Evolutionary conservation across 2,888 invertebrate species (phyloP), one percentile per base, ranked within the genome.

Genomic region (Rhimphoctona megacephalus): DNA sequence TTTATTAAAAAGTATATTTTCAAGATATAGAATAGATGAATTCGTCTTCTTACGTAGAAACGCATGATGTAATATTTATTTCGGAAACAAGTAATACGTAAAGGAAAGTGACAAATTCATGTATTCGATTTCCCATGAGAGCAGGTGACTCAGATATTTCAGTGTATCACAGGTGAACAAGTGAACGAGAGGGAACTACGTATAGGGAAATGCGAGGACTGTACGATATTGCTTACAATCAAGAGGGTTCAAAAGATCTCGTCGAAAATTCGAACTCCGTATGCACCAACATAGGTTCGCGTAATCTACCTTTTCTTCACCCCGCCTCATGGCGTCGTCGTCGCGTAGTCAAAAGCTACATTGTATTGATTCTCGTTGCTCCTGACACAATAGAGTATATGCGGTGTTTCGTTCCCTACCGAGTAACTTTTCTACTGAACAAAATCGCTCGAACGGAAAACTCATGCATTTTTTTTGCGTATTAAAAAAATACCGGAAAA

Each of bases 311-410:
- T 36, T 30, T 33, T 43, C 36, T 19, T 1, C 46, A 22, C 19
- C 30, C 33, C 81, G 64, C 43, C 33, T 46, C 81, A 1, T 36
- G 30, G 30, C 73, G 74, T 79, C 69, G 57, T 76, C 46, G 36
- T 54, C 52, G 72, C 30, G 61, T 77, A 43, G 82, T 82, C 78
- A 61, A 83, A 77, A 73, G 80, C 80, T 83, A 39, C 80, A 57
- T 22, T 39, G 76, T 86, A 83, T 83, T 81, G 83, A 86, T 86
- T 81, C 73, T 86, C 78, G 52, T 69, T 76, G 72, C 66, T 81
- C 46, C 69, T 49, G 36, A 36, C 54, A 61, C 57, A 69, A 61
- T 77, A 49, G 52, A 39, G 43, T 57, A 69, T 57, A 2, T 36
- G 73, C 30, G 66, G 6, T 72, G 39, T 43, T 33, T 19, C 19